These are phyloP conservation scores for Himalopsyche kuldschensis DNA, from an alignment of 2,888 invertebrate genomes.

Conservation along the genomic window DNA sequence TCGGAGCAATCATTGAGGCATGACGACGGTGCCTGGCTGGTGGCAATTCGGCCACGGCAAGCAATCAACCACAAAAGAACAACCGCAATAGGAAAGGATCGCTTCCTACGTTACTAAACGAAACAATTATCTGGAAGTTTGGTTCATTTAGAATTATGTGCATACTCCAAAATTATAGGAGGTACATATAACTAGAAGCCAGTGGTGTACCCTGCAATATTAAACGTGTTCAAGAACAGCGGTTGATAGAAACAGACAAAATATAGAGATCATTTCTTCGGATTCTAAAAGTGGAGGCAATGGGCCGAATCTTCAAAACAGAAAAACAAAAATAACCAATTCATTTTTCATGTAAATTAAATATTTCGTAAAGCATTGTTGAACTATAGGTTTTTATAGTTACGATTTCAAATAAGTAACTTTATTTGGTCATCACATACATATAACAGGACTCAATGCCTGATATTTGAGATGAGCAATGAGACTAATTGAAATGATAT, in stretches of 20 bases:
- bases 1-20: constrained; percentile 2
- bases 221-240: neutral
- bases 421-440: neutral
- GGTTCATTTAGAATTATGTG: neutral
- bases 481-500: too few relatives aligned
- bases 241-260: neutral
- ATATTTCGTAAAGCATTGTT: too few relatives aligned
- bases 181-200: neutral
- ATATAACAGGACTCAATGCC: too few relatives aligned
- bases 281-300: neutral
- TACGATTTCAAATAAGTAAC: too few relatives aligned
- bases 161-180: neutral
- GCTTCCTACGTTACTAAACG: neutral
- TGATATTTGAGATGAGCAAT: neutral
- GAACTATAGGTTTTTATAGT: too few relatives aligned
- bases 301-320: neutral
- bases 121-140: neutral
- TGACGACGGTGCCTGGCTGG: constrained; percentile 6
- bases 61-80: constrained; percentile 22
- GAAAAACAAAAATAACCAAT: too few relatives aligned
- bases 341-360: too few relatives aligned
- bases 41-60: constrained; percentile 27
- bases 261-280: neutral
- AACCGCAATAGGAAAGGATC: neutral
- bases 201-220: neutral